A percentile compares a stretch with the other conserved stretches of the same genome.
phyloP scores from a whole-genome alignment of 2,888 invertebrate genomes.

The Asteroscopus sphinx region DNA sequence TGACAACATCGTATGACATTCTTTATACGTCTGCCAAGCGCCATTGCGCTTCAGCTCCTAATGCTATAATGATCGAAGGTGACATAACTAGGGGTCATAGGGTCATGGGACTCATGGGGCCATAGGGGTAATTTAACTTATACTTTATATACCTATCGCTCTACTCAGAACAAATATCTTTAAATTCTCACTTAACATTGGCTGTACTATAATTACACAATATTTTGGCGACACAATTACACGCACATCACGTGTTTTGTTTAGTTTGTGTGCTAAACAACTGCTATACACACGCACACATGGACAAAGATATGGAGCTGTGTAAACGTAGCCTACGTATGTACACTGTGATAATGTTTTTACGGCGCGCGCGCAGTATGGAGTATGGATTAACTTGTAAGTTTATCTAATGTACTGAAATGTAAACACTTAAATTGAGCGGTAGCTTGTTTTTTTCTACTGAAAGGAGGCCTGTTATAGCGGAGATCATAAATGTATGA shows the following conservation, averaged over 20 bases:
- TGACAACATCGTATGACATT: conserved; percentile 23
- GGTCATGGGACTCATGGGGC: too few species aligned
- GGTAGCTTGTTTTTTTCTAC: conserved; percentile 22
- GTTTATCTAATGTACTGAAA: conserved; percentile 28
- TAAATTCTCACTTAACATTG: conserved; percentile 15
- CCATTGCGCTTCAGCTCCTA: conserved; percentile 16
- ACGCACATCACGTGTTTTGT: conserved; percentile 40
- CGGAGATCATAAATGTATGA: neutral
- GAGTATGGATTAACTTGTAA: conserved; percentile 43
- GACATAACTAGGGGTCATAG: too few species aligned
- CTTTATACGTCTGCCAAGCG: conserved; percentile 41
- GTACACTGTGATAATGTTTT: conserved; percentile 47
- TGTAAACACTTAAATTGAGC: conserved; percentile 39
- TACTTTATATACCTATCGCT: neutral
- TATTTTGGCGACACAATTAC: conserved; percentile 48
- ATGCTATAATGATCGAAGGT: conserved; percentile 12
- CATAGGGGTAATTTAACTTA: neutral
- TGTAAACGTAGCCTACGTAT: conserved; percentile 57
- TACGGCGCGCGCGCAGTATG: conserved; percentile 37
- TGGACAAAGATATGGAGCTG: conserved; percentile 53
- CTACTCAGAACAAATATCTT: neutral
- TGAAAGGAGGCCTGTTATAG: neutral
- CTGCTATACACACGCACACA: conserved; percentile 15
- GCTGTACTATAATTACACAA: conserved; percentile 16
- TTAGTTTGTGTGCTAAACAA: conserved; percentile 26